These are phyloP conservation scores for Garra rufa DNA, from an alignment of 2,113 vertebrate genomes.

Conservation along the genomic window DNA sequence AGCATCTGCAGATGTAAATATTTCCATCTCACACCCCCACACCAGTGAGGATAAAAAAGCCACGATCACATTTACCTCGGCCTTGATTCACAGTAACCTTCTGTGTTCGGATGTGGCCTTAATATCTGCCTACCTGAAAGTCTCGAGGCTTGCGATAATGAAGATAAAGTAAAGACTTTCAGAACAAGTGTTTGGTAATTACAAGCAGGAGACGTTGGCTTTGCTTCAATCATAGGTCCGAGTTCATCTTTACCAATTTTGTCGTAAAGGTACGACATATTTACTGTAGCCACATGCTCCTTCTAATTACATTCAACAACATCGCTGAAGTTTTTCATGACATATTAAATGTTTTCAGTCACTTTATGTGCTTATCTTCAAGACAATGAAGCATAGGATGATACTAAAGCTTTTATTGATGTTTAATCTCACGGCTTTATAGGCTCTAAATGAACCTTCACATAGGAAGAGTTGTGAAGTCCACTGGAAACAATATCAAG, in stretches of 20 bases:
- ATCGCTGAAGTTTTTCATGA: slow-evolving; percentile 38
- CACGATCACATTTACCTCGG: neutral
- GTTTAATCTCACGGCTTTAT: slow-evolving; percentile 47
- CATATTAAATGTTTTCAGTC: slow-evolving; percentile 44
- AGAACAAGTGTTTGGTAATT: slow-evolving; percentile 47
- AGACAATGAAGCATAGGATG: slow-evolving; percentile 41
- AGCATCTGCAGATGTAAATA: neutral
- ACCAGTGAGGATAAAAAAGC: slow-evolving; percentile 20
- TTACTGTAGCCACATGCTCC: slow-evolving; percentile 38
- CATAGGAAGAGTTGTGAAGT: neutral
- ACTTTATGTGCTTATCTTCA: slow-evolving; percentile 36
- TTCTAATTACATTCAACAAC: slow-evolving; percentile 51
- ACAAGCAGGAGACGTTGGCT: slow-evolving; percentile 13
- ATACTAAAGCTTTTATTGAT: slow-evolving; percentile 38
- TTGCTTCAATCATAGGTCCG: slow-evolving; percentile 9
- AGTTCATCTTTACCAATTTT: slow-evolving; percentile 35
- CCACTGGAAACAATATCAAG: slow-evolving; percentile 26
- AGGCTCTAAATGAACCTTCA: slow-evolving; percentile 41
- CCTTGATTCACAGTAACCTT: slow-evolving; percentile 8
- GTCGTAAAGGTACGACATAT: slow-evolving; percentile 36
- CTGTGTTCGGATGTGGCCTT: slow-evolving; percentile 1
- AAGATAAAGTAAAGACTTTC: slow-evolving; percentile 31
- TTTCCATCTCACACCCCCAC: slow-evolving; percentile 8
- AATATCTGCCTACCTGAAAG: slow-evolving; percentile 36
- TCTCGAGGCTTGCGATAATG: slow-evolving; percentile 17